Evolutionary conservation across 2,888 invertebrate species (phyloP), one percentile per base, ranked within the genome.

Genomic region (Aphodius sticticus): DNA sequence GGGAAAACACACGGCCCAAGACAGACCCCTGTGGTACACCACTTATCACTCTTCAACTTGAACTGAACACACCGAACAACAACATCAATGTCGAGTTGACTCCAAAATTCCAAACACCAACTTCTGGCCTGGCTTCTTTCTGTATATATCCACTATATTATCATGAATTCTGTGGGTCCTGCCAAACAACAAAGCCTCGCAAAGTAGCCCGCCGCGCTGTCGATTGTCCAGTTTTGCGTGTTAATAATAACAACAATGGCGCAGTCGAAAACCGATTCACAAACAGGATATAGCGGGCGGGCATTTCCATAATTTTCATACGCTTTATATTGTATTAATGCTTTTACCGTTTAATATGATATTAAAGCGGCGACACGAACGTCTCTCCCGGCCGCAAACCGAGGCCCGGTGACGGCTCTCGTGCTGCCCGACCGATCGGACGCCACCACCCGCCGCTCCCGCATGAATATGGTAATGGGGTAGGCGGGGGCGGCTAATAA

Each of bases 261-360:
- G 53, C 12, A 53, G 53, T 53, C 12, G 9, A 53, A 53, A 53
- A 53, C 53, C 53, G 53, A 53, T 53, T 53, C 53, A 26, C 53
- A 53, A 53, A 53, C 53, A 53, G 4, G 53, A 53, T 53, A 53
- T 53, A 53, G 53, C 53, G 53, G 12, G 12, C 53, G n/a, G n/a
- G 53, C 12, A 53, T 53, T 53, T 53, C 53, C 53, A 53, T 53
- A 53, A 53, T 53, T 53, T 53, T 53, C 53, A 53, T 53, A 53
- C 53, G 53, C 12, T 53, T 53, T 53, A 53, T 53, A 53, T 53
- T 53, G 53, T 53, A 53, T 53, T 53, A 53, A 53, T 53, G 53
- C 53, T 53, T 53, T 53, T 53, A 53, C 53, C 53, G 53, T 53
- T 53, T 53, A 53, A 53, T 53, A 53, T 53, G 53, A 53, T 53